These are phyloP conservation scores for Metallyticus violacea DNA, from an alignment of 2,888 invertebrate species.

Conservation along the genomic window DNA sequence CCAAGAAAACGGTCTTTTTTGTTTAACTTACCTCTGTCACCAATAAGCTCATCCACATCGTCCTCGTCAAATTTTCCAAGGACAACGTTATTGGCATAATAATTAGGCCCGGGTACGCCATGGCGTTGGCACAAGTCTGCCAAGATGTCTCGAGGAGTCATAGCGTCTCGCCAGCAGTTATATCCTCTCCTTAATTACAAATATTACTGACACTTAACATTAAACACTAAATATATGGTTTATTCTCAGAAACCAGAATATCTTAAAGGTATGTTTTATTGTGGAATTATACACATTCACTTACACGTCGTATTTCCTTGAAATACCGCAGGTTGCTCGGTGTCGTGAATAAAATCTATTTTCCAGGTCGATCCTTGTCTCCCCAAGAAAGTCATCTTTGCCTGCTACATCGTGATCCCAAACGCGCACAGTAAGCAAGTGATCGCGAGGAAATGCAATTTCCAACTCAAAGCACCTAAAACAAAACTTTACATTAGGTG, in stretches of 20 bases:
- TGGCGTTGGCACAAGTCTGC: slow-evolving; percentile 65
- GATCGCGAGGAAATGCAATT: slow-evolving; percentile 71
- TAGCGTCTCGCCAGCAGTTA: slow-evolving; percentile 73
- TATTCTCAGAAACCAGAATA: no score
- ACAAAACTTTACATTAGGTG: no score
- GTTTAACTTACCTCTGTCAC: not conserved
- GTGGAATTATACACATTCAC: no score
- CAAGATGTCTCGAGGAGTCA: slow-evolving; percentile 70
- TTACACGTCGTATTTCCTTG: slow-evolving; percentile 66
- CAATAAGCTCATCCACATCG: not conserved
- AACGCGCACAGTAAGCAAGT: slow-evolving; percentile 67
- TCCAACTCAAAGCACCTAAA: slow-evolving; percentile 71
- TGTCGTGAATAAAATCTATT: slow-evolving; percentile 79
- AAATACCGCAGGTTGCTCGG: slow-evolving; percentile 74
- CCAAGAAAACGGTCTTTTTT: not conserved
- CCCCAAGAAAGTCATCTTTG: slow-evolving; percentile 78
- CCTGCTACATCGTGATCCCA: slow-evolving; percentile 70
- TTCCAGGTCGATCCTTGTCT: slow-evolving; percentile 82
- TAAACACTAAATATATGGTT: no score
- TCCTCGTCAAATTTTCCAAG: slow-evolving; percentile 46
- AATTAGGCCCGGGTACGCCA: slow-evolving; percentile 59
- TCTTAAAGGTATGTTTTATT: not conserved
- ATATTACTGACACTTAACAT: not conserved
- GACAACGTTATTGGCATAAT: slow-evolving; percentile 50
- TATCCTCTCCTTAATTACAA: slow-evolving; percentile 53